Conservation (phyloP, 1,140 invertebrate species). For the Medauroidea extradentata region DNA sequence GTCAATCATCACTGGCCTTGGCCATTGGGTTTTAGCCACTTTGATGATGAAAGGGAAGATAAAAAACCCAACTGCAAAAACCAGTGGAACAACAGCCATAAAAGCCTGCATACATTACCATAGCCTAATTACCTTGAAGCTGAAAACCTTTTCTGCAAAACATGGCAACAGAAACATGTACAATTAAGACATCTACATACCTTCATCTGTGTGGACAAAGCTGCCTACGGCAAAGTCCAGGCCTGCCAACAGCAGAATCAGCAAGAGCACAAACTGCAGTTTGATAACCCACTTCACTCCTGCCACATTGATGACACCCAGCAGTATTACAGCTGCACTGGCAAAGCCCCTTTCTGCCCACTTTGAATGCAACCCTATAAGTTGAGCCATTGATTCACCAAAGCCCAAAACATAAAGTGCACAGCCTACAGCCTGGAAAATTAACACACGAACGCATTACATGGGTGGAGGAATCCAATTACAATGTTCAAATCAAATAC, state of each 20-base stretch:
- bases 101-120: too few relatives aligned
- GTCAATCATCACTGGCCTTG: too few relatives aligned
- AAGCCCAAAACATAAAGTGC: constrained; percentile 93
- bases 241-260: constrained; percentile 78
- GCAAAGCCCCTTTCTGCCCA: constrained; percentile 79
- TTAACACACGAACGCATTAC: constrained; percentile 3
- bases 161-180: too few relatives aligned
- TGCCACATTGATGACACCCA: constrained; percentile 84
- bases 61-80: too few relatives aligned
- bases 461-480: too few relatives aligned
- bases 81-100: constrained; percentile 6
- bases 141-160: too few relatives aligned
- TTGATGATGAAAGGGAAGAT: too few relatives aligned
- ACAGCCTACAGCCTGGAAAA: constrained; percentile 83
- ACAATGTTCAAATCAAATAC: constrained; percentile 13
- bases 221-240: constrained; percentile 87
- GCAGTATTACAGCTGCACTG: constrained; percentile 70
- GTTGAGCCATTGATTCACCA: constrained; percentile 87
- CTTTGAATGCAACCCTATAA: constrained; percentile 65
- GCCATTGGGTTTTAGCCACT: too few relatives aligned
- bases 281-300: constrained; percentile 94
- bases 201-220: constrained; percentile 63
- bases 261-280: constrained; percentile 77
- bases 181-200: constrained; percentile 45
- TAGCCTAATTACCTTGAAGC: too few relatives aligned